Evolutionary conservation across 2,888 invertebrate genomes (phyloP).

Genomic region (Drosophila incognita): DNA sequence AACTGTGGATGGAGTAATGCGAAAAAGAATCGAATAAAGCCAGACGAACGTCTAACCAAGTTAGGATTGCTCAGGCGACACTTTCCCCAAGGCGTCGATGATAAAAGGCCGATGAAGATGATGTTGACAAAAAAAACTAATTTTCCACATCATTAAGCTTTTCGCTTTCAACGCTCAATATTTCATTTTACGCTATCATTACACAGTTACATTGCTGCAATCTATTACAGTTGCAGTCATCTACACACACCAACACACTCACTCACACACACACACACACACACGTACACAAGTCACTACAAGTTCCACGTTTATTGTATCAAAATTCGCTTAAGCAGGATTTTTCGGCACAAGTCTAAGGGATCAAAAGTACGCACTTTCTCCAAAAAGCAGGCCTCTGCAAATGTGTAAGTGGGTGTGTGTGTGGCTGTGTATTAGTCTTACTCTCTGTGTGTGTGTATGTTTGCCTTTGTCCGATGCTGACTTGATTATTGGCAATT

Average conservation of each 20-base stretch:
- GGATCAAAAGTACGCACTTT: slow-evolving; percentile 23
- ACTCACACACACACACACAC: slow-evolving; percentile 1
- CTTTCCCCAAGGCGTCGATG: slow-evolving; percentile 24
- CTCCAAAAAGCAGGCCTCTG: background rate
- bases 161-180: slow-evolving; percentile 59
- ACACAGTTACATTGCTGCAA: slow-evolving; percentile 31
- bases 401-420: background rate
- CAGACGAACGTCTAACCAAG: slow-evolving; percentile 46
- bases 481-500: slow-evolving; percentile 75
- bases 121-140: slow-evolving; percentile 59
- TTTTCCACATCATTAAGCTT: slow-evolving; percentile 77
- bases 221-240: slow-evolving; percentile 19
- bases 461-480: slow-evolving; percentile 22
- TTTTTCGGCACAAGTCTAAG: slow-evolving; percentile 15
- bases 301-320: slow-evolving; percentile 15
- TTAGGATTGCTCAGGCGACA: slow-evolving; percentile 46
- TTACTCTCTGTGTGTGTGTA: slow-evolving; percentile 20
- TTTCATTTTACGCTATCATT: slow-evolving; percentile 12
- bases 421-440: background rate
- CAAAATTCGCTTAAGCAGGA: slow-evolving; percentile 15
- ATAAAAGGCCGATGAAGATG: slow-evolving; percentile 10
- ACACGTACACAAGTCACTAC: background rate
- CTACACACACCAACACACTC: slow-evolving; percentile 3
- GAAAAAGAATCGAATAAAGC: slow-evolving; percentile 35
- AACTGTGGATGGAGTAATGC: slow-evolving; percentile 24